Base-by-base conservation (phyloP, 2,797 vertebrate genomes). In the Dallia pectoralis region DNA sequence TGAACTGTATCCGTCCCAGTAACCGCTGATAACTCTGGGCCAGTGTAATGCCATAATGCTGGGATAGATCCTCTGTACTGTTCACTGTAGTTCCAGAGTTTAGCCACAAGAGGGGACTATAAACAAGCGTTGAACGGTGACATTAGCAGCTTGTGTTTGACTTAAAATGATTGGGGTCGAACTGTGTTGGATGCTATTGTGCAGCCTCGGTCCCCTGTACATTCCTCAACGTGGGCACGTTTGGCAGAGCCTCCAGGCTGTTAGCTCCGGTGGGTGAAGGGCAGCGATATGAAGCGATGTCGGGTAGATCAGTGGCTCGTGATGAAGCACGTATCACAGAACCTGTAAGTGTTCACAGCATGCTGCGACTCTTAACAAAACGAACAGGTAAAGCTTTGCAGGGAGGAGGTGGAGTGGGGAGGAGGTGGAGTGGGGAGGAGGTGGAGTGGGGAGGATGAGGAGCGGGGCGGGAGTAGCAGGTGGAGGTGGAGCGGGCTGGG, bases 331-430 rank as follows among this genome's bases (percentile, higher is more conserved):
- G 71, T 87, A 91, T 86, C 89, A 89, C 85, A 80, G 80, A 85
- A 87, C 78, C 83, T 78, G 88, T 92, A 91, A 91, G 85, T 89
- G 91, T 87, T 93, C 92, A 36, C 92, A 92, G 92, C 92, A 84
- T 84, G 92, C 79, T 67, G 75, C 64, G 75, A 79, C 81, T 85
- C 79, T 84, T 76, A 75, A n/a, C n/a, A n/a, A 92, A 89, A 92
- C 91, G 87, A 93, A 87, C 91, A 89, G 88, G 86, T 90, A 90
- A 86, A 92, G 81, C 65, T 77, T 14, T 40, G 73, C 78, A n/a
- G n/a, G n/a, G n/a, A 77, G 8, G 1, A 79, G 74, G 77, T 78
- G 79, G 77, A 69, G 77, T 81, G 79, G 82, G 84, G 82, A 74
- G 72, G 3, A 36, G 67, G 4, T 65, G 74, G 74, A 44, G 25